These are phyloP conservation scores for Corapipo altera DNA, from an alignment of 2,113 vertebrate species.

Conservation along the genomic window DNA sequence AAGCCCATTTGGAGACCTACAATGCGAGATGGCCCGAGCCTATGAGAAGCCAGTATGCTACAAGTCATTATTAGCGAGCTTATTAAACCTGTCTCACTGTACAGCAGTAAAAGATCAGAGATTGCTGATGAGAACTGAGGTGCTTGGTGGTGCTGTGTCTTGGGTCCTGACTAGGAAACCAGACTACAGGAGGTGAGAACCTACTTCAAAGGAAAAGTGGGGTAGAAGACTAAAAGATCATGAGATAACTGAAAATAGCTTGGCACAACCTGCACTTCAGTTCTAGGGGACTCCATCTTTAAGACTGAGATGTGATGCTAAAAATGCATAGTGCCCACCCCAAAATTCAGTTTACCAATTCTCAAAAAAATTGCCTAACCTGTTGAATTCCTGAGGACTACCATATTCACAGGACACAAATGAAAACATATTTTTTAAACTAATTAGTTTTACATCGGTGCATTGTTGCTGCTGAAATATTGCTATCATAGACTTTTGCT, in stretches of 20 bases:
- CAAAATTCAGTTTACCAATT: neutral
- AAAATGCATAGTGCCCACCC: neutral
- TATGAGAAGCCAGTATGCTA: neutral
- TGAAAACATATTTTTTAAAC: slow-evolving; percentile 17
- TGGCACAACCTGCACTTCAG: neutral
- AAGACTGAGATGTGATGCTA: neutral
- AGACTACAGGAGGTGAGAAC: neutral
- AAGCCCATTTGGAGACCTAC: slow-evolving; percentile 43
- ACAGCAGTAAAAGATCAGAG: neutral
- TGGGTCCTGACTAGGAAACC: neutral
- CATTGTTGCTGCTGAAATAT: neutral
- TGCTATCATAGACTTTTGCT: neutral
- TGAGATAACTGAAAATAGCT: neutral
- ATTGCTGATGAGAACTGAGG: neutral
- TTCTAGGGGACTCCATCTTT: neutral
- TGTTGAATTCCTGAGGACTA: neutral
- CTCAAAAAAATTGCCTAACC: neutral
- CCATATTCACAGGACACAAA: neutral
- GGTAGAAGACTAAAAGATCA: neutral
- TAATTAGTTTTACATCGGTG: slow-evolving; percentile 23
- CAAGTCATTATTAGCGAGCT: slow-evolving; percentile 27
- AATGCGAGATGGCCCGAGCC: neutral
- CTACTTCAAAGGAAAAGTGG: neutral
- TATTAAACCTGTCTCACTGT: neutral
- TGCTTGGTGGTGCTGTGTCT: neutral